Base-by-base conservation (phyloP, 2,113 vertebrate genomes). In the Sitta europaea region DNA sequence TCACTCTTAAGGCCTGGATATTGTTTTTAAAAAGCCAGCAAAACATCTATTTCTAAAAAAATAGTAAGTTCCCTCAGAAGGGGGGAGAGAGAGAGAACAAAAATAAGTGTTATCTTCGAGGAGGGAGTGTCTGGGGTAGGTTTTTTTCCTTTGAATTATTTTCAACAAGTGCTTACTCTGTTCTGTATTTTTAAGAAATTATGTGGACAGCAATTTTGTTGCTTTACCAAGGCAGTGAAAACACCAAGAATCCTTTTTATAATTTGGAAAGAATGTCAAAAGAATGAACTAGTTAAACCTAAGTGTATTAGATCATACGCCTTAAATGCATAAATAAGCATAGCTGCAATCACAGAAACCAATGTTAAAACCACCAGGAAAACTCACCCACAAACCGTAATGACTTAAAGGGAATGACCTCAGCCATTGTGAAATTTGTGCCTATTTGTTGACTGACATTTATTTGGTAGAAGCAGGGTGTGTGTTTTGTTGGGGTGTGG, bases 251-350 rank as follows among this genome's bases (percentile, higher is more conserved):
- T 98, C 96, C 96, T 97, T 97, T 93, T 94, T 98, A 97, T 98
- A 97, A 96, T 98, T 98, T 98, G 98, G 97, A 98, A 97, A 97
- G 97, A 97, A 98, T 97, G 97, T 97, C 96, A 94, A 95, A 97
- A 92, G 93, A 97, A 97, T 97, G 96, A 96, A 97, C 93, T 95
- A 97, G 97, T 97, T 98, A 98, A 97, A 98, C 97, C 97, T 96
- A 97, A 97, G 92, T 92, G 94, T 83, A 96, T 98, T 98, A 98
- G 96, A 95, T 98, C 97, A 97, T 98, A 96, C 14, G 96, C 91
- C 96, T 95, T 95, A 98, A 98, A 98, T 97, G 94, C 97, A 97
- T 97, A 98, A 97, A 97, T 98, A 97, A 97, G 97, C 97, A 92
- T 96, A 80, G 61, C 91, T 97, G 97, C 96, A 96, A 97, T 98